Conservation (phyloP, 2,113 vertebrate genomes). For the Corapipo altera region DNA sequence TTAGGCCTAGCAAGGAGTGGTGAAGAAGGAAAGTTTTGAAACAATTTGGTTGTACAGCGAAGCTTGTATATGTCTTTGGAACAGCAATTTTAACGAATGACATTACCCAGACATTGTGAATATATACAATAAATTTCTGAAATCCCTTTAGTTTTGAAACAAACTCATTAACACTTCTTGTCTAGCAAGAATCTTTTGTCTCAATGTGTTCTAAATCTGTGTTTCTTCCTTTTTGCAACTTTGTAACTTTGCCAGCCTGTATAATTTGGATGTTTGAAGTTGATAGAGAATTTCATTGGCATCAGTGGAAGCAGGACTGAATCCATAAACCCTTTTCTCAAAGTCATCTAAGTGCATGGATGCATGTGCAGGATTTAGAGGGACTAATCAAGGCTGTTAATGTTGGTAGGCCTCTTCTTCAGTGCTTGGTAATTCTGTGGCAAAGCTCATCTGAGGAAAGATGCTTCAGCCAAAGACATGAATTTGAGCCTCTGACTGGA, state of each 20-base stretch:
- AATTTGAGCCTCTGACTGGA: neutral
- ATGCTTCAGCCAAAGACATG: neutral
- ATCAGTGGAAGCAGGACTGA: neutral
- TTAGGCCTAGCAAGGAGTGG: neutral
- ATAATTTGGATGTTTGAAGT: neutral
- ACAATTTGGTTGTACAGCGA: neutral
- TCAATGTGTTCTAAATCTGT: neutral
- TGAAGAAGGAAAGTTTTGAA: slow-evolving; percentile 15
- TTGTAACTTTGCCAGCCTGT: neutral
- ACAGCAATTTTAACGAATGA: neutral
- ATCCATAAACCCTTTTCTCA: neutral
- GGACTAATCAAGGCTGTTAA: neutral
- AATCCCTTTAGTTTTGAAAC: neutral
- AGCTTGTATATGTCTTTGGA: neutral
- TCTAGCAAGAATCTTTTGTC: neutral
- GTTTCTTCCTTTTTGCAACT: neutral
- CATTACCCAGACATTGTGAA: neutral
- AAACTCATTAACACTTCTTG: neutral
- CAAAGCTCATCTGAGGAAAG: neutral
- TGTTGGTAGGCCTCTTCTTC: neutral
- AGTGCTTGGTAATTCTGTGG: neutral
- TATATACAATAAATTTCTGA: neutral
- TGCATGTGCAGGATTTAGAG: neutral
- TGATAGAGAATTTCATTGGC: neutral
- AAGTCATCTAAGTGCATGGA: neutral